phyloP scores from a whole-genome alignment of 1,140 invertebrate genomes.

The Latrodectus geometricus region DNA sequence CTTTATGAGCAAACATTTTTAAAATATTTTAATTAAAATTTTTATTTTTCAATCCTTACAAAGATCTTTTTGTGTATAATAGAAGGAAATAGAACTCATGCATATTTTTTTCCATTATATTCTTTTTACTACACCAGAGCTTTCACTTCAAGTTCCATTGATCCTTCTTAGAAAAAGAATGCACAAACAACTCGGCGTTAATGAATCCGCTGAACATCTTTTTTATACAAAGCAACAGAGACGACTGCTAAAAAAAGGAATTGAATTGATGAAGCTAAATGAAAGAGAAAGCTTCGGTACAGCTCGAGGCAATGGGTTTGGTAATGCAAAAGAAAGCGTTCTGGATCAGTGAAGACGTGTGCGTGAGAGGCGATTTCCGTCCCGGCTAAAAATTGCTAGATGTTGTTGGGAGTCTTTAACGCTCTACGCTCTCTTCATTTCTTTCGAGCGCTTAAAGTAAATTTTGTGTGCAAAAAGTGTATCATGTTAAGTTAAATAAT shows the following conservation, averaged over 20 bases:
- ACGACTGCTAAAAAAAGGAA: conserved; percentile 1
- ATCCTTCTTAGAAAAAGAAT: not conserved
- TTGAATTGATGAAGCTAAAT: not conserved
- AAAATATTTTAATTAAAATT: not conserved
- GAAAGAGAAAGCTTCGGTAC: conserved; percentile 2
- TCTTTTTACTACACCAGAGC: no score
- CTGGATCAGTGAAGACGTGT: conserved; percentile 13
- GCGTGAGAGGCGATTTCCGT: conserved; percentile 15
- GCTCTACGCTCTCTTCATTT: no score
- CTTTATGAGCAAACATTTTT: not conserved
- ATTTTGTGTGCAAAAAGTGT: no score
- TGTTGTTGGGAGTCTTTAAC: no score
- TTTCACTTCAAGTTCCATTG: not conserved
- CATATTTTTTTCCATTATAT: no score
- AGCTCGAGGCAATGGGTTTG: conserved; percentile 2
- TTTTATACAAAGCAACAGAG: not conserved
- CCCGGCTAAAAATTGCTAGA: not conserved
- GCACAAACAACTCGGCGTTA: conserved; percentile 16
- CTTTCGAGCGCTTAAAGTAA: no score
- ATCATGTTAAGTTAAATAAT: no score
- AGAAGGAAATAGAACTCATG: no score
- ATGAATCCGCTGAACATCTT: not conserved
- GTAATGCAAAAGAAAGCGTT: not conserved
- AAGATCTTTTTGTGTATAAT: not conserved
- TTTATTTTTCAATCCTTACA: not conserved